These are phyloP conservation scores for Automeris io DNA, from an alignment of 2,888 invertebrate species.

Conservation along the genomic window DNA sequence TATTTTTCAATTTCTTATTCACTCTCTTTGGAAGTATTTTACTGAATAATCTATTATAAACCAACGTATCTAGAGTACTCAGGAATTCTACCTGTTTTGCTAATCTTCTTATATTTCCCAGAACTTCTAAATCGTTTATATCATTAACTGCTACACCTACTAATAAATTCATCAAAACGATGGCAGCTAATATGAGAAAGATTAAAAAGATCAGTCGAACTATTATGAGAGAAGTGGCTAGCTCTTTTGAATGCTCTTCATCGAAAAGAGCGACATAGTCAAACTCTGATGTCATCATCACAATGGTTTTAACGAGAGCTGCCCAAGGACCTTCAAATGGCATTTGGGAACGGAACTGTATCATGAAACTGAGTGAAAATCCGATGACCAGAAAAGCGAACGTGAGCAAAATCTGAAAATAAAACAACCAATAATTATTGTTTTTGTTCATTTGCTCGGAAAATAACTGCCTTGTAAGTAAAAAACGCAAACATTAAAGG, in stretches of 20 bases:
- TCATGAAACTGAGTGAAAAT: slow-evolving; percentile 75
- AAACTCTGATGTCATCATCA: slow-evolving; percentile 80
- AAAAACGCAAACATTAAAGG: no score
- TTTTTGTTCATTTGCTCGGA: no score
- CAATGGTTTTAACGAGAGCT: slow-evolving; percentile 73
- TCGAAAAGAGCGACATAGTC: slow-evolving; percentile 72
- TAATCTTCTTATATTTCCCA: slow-evolving; percentile 73
- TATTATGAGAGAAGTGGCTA: slow-evolving; percentile 54
- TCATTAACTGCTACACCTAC: slow-evolving; percentile 79
- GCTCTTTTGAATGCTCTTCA: slow-evolving; percentile 49
- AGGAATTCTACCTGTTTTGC: slow-evolving; percentile 76
- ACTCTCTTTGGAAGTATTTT: slow-evolving; percentile 47
- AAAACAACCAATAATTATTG: no score
- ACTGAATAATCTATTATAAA: slow-evolving; percentile 60
- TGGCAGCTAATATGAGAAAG: slow-evolving; percentile 73
- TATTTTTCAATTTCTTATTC: slow-evolving; percentile 47
- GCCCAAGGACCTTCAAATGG: slow-evolving; percentile 73
- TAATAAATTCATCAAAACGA: slow-evolving; percentile 78
- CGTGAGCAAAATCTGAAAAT: slow-evolving; percentile 66
- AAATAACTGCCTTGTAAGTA: no score
- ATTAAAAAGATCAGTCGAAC: slow-evolving; percentile 69
- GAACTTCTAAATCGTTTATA: slow-evolving; percentile 72
- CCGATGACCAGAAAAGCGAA: slow-evolving; percentile 72
- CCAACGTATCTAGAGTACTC: slow-evolving; percentile 66
- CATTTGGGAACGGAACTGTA: slow-evolving; percentile 68